Conservation (phyloP, 2,888 invertebrate species). For the Chalcis sispes region DNA sequence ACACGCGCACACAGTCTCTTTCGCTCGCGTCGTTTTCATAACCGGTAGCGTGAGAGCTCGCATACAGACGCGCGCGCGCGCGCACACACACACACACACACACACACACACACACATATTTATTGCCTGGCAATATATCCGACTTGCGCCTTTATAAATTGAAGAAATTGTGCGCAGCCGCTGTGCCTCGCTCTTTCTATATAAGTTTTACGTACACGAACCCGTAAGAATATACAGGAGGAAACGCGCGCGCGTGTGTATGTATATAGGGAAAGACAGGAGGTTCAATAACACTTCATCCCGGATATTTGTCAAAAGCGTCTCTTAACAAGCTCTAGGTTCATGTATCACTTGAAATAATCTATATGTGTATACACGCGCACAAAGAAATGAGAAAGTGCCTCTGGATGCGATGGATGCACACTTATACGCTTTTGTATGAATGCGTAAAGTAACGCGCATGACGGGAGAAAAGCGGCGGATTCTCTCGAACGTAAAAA, state of each 20-base stretch:
- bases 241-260: background rate
- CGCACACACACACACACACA: background rate
- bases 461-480: background rate
- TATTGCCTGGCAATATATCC: slow-evolving; percentile 31
- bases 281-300: slow-evolving; percentile 47
- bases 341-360: slow-evolving; percentile 48
- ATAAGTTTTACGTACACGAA: background rate
- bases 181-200: background rate
- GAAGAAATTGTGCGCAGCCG: slow-evolving; percentile 37
- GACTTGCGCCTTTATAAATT: slow-evolving; percentile 44
- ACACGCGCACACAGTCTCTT: background rate
- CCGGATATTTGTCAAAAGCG: slow-evolving; percentile 39
- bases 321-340: slow-evolving; percentile 46
- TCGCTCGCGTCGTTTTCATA: slow-evolving; percentile 33
- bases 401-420: too few species aligned
- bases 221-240: background rate
- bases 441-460: background rate
- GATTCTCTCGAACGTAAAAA: too few species aligned
- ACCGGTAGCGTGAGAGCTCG: background rate
- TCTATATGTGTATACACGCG: background rate
- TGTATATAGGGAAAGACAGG: background rate
- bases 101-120: background rate
- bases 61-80: too few species aligned
- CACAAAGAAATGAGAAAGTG: too few species aligned
- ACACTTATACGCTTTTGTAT: background rate